These are phyloP conservation scores for Porites australiensis DNA, from an alignment of 64 coral and sea anemone species.

Conservation along the genomic window DNA sequence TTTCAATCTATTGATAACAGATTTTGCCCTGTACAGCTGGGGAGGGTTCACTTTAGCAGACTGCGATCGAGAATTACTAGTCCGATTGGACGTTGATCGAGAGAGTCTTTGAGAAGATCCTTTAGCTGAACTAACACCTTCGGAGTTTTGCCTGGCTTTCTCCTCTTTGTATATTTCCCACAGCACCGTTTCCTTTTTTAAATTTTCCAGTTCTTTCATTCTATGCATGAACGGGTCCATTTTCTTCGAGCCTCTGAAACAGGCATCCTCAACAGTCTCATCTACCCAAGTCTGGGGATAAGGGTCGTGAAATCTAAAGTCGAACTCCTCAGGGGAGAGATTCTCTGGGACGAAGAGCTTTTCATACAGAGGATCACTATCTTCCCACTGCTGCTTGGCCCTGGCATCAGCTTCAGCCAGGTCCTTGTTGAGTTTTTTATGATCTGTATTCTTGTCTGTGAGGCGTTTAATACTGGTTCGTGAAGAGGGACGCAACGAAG, in stretches of 20 bases:
- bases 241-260: constrained; percentile 84
- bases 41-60: constrained; percentile 40
- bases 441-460: neutral
- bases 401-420: constrained; percentile 46
- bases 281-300: constrained; percentile 90
- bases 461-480: neutral
- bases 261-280: constrained; percentile 79
- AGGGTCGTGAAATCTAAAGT: constrained; percentile 82
- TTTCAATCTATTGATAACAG: constrained; percentile 62
- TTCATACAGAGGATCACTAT: constrained; percentile 69
- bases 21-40: constrained; percentile 57
- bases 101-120: constrained; percentile 25
- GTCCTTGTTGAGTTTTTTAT: constrained; percentile 60
- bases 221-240: constrained; percentile 89
- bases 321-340: constrained; percentile 17
- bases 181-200: constrained; percentile 81
- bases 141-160: constrained; percentile 11
- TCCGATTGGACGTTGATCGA: constrained; percentile 6
- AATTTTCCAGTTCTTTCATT: constrained; percentile 77
- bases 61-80: constrained; percentile 15
- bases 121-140: neutral
- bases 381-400: constrained; percentile 78
- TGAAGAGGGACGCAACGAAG: constrained; percentile 1
- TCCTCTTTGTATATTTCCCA: constrained; percentile 83
- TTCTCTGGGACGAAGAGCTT: constrained; percentile 71